Percentiles rank a stretch among this genome's conserved stretches.
Conservation (phyloP, 2,797 vertebrate genomes). For the Manis javanica region DNA sequence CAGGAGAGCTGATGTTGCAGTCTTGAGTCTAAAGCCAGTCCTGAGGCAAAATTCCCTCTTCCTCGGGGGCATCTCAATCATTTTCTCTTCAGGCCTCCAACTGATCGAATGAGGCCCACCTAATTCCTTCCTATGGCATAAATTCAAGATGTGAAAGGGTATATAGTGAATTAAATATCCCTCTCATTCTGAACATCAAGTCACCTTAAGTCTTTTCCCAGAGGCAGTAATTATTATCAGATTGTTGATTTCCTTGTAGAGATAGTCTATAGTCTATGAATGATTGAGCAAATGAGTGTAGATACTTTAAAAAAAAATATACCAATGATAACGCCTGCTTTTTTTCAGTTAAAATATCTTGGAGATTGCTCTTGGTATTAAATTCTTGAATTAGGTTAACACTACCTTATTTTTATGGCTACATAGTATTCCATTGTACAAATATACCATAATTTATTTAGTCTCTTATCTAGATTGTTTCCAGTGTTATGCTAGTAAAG, state of each 20-base stretch:
- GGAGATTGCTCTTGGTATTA: background rate
- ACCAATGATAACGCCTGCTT: background rate
- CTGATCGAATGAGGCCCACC: background rate
- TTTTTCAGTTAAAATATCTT: background rate
- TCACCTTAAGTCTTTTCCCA: background rate
- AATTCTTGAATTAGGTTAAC: background rate
- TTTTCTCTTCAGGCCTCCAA: background rate
- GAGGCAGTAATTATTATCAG: background rate
- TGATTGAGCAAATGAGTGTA: background rate
- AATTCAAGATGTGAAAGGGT: background rate
- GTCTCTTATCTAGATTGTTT: background rate
- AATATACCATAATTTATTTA: background rate
- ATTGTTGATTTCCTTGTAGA: background rate
- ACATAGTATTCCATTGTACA: background rate
- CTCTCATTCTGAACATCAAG: background rate
- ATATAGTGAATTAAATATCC: background rate
- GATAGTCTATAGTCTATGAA: no score
- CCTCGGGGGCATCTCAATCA: background rate
- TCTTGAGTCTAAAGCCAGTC: background rate
- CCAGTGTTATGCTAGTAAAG: background rate
- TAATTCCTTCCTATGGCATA: background rate
- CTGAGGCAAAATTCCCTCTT: background rate
- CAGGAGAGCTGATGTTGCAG: background rate
- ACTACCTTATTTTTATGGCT: background rate
- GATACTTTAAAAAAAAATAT: background rate